Base-by-base conservation (phyloP, 2,113 vertebrate species). In the Sardina pilchardus region DNA sequence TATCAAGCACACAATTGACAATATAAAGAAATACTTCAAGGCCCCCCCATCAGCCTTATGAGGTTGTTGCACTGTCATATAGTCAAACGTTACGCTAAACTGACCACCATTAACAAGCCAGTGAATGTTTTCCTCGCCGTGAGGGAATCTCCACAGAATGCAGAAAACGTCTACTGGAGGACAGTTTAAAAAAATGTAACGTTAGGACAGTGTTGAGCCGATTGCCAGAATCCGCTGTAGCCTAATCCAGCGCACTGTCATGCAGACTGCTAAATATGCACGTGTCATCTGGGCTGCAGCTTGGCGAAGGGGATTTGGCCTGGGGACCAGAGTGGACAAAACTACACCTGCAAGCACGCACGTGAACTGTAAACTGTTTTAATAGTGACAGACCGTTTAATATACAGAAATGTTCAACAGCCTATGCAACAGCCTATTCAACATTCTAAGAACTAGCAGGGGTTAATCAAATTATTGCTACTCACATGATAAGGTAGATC, bases 301-400 rank as follows among this genome's bases (percentile, higher is more conserved):
- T 34, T 34, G 26, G 19, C 21, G 19, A 59, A 7, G 19, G 34
- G 71, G 71, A 78, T 78, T 67, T 9, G 24, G 71, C 14, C 10
- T 34, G 34, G 10, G 12, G 34, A 75, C 59, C 7, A 24, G 24
- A 63, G 24, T n/a, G 59, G 59, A 63, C 71, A 78, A 36, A 78
- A 78, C 4, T 78, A 34, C 12, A 36, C 71, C 16, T 78, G 9
- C 30, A 36, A 78, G 71, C 34, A 30, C 3, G 63, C 63, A 30
- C 14, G 63, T 78, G 10, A 78, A 36, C 34, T 78, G 71, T 78
- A 78, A 78, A 78, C 71, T 78, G 71, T 78, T 94, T 94, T 93
- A 93, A 87, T 94, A 82, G 88, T 85, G 81, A 80, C 90, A 89
- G 88, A 89, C 71, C 34, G 71, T 39, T 34, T 78, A 88, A 87